phyloP scores from a whole-genome alignment of 2,113 vertebrate genomes.

The Crocuta crocuta region DNA sequence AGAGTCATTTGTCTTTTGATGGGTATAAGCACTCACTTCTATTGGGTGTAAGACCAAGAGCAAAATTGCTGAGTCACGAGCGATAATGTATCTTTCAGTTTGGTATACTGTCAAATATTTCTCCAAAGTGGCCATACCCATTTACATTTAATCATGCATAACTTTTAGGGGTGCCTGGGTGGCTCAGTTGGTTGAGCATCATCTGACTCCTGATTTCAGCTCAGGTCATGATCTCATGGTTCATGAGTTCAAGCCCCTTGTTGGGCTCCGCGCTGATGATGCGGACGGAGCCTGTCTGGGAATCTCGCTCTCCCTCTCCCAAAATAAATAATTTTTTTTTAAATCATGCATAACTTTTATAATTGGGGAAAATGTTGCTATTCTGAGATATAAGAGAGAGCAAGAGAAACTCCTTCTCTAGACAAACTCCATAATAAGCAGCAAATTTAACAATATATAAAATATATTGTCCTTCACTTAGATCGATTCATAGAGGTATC shows the following conservation, averaged over 20 bases:
- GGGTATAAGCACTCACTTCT: not conserved
- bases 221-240: no score
- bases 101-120: not conserved
- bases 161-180: no score
- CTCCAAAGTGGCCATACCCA: not conserved
- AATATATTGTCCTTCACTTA: not conserved
- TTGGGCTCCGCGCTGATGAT: no score
- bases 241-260: no score
- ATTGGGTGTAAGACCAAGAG: not conserved
- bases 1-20: not conserved
- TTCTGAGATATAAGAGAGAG: slow-evolving; percentile 44
- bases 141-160: not conserved
- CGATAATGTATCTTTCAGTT: not conserved
- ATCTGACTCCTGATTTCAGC: no score
- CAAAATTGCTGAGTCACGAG: not conserved
- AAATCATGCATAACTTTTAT: not conserved
- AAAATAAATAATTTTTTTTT: no score
- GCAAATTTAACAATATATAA: not conserved
- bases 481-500: not conserved
- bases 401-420: not conserved
- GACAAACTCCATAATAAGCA: slow-evolving; percentile 14
- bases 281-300: no score
- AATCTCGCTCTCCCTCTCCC: no score
- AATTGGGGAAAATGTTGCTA: not conserved
- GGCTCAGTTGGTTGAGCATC: no score